Evolutionary conservation across 2,888 invertebrate species (phyloP).

Genomic region (Mythimna vitellina): DNA sequence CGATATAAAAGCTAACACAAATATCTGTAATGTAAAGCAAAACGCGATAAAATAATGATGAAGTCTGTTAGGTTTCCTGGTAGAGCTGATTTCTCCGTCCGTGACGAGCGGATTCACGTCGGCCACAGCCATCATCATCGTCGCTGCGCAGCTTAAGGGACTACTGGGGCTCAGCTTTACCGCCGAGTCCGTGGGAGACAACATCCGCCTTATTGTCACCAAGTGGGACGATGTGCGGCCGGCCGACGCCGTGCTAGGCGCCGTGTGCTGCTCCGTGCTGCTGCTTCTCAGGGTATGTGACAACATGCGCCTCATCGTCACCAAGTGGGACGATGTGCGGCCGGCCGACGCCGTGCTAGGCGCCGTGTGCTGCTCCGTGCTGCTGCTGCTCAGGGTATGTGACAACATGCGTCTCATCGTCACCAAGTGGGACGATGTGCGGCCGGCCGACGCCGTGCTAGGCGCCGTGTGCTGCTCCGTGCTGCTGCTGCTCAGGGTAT

Average conservation of each 20-base stretch:
- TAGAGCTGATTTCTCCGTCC: constrained; percentile 95
- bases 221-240: constrained; percentile 88
- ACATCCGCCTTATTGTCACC: constrained; percentile 86
- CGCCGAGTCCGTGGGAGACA: constrained; percentile 92
- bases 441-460: not conserved
- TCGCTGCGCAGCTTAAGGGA: constrained; percentile 93
- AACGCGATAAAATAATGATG: not conserved
- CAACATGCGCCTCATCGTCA: not conserved
- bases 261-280: constrained; percentile 92
- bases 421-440: not conserved
- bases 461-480: not conserved
- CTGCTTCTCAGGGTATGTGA: constrained; percentile 92
- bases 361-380: not conserved
- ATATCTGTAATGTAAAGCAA: not conserved
- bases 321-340: constrained; percentile 1
- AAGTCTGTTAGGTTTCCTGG: constrained; percentile 93
- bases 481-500: constrained; percentile 11
- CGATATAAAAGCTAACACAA: not conserved
- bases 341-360: not conserved
- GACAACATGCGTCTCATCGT: not conserved
- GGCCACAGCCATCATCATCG: constrained; percentile 95
- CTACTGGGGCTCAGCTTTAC: constrained; percentile 93
- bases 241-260: constrained; percentile 92
- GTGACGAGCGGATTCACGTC: constrained; percentile 96
- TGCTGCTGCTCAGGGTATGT: constrained; percentile 9